Percentiles rank a stretch among this genome's conserved stretches.
Evolutionary conservation across 2,888 invertebrate genomes (phyloP).

Genomic region (Rhogogaster chlorosoma): DNA sequence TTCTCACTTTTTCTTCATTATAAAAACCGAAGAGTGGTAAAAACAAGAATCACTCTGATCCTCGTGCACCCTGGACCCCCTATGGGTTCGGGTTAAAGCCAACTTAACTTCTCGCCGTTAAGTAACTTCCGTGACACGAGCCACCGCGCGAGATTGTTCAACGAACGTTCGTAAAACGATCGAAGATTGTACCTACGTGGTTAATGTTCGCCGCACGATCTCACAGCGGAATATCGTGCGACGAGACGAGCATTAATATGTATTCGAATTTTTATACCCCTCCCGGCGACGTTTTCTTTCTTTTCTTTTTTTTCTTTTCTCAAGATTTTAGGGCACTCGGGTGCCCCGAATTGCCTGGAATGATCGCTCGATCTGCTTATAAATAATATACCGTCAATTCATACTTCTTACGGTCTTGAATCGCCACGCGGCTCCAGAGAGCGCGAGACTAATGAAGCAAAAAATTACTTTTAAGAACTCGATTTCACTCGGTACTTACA

Average conservation of each 20-base stretch:
- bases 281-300: neutral
- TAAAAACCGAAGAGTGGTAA: neutral
- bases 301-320: neutral
- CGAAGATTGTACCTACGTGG: conserved; percentile 41
- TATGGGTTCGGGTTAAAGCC: neutral
- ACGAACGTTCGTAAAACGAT: conserved; percentile 28
- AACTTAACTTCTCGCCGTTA: conserved; percentile 6
- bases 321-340: conserved; percentile 14
- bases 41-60: neutral
- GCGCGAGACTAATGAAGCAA: conserved; percentile 12
- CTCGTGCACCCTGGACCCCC: neutral
- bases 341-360: conserved; percentile 12
- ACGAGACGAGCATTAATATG: conserved; percentile 68
- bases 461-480: conserved; percentile 67
- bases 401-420: neutral
- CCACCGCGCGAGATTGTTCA: neutral
- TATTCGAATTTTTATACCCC: conserved; percentile 77
- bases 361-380: conserved; percentile 25
- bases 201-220: conserved; percentile 61
- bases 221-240: conserved; percentile 73
- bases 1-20: neutral
- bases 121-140: conserved; percentile 36
- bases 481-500: conserved; percentile 73
- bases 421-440: neutral
- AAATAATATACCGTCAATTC: conserved; percentile 22